Percentiles rank a stretch among this genome's conserved stretches.
These are phyloP conservation scores for Piscicola geometra DNA, from an alignment of 2,888 invertebrate species.

Conservation along the genomic window DNA sequence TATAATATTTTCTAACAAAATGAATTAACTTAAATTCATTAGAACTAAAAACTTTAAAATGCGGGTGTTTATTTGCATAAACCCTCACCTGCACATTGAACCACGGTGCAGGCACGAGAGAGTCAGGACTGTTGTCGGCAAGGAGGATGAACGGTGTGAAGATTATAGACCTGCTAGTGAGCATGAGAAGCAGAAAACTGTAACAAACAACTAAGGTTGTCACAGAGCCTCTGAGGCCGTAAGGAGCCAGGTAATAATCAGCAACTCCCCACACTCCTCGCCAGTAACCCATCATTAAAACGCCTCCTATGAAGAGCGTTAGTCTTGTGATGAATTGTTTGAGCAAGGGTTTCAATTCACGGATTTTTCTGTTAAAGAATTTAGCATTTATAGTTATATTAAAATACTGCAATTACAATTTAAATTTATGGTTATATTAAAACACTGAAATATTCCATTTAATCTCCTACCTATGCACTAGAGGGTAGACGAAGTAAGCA, in stretches of 20 bases:
- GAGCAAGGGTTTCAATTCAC: background rate
- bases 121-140: conserved; percentile 30
- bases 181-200: conserved; percentile 10
- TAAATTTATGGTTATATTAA: background rate
- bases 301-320: conserved; percentile 33
- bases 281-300: conserved; percentile 40
- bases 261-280: conserved; percentile 39
- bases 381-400: background rate
- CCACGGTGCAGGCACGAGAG: conserved; percentile 31
- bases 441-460: background rate
- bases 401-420: background rate
- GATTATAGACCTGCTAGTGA: conserved; percentile 19
- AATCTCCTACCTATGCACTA: conserved; percentile 20
- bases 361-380: background rate
- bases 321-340: conserved; percentile 23
- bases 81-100: conserved; percentile 31
- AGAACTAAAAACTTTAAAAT: no score
- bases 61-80: no score
- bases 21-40: no score
- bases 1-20: background rate
- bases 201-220: conserved; percentile 27
- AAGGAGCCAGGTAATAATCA: conserved; percentile 37
- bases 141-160: conserved; percentile 37
- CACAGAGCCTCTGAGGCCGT: conserved; percentile 28
- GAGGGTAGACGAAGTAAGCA: conserved; percentile 36